Conservation (phyloP, 2,797 vertebrate species). For the Rhynchotus rufescens region DNA sequence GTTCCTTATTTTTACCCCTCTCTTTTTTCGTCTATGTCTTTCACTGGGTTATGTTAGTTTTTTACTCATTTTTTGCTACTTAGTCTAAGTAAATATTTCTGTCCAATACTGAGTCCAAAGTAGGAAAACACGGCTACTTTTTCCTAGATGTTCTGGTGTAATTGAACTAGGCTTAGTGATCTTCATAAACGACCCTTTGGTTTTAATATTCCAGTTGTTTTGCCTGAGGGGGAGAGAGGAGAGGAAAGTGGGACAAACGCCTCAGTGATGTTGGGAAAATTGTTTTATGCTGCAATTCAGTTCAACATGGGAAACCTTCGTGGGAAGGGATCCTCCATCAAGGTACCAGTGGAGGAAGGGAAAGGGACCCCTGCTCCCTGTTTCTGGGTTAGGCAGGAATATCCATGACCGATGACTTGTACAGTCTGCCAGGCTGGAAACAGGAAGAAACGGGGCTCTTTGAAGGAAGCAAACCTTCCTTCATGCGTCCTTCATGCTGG, state of each 20-base stretch:
- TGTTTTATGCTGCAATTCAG: not conserved
- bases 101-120: not conserved
- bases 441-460: not conserved
- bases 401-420: not conserved
- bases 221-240: not conserved
- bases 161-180: not conserved
- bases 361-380: not conserved
- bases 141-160: not conserved
- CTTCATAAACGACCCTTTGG: not conserved
- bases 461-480: not conserved
- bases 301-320: not conserved
- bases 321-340: not conserved
- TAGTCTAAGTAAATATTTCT: slow-evolving; percentile 29
- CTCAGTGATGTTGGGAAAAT: not conserved
- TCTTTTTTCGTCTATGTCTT: not conserved
- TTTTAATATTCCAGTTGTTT: not conserved
- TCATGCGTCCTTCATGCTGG: not conserved
- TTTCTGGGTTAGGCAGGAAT: not conserved
- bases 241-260: not conserved
- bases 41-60: slow-evolving; percentile 24
- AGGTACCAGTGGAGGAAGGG: not conserved
- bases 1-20: not conserved
- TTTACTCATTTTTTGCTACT: slow-evolving; percentile 29
- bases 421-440: not conserved
- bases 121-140: not conserved